Base-by-base conservation (phyloP, 2,113 vertebrate genomes). In the Mirounga angustirostris region DNA sequence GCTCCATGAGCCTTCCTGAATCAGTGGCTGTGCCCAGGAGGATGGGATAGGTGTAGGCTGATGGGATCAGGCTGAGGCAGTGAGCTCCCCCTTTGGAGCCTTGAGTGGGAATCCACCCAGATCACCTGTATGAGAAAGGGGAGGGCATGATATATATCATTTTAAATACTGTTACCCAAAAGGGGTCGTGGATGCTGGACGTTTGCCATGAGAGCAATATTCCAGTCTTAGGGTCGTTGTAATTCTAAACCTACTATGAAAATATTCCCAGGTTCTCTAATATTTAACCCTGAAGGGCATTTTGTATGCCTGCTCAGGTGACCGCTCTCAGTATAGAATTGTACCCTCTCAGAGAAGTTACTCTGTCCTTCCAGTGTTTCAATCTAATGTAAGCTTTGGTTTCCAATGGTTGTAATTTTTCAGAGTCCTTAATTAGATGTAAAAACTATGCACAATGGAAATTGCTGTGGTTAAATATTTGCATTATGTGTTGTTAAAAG, bases 401-500 rank as follows among this genome's bases (percentile, higher is more conserved):
- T 86, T 88, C 19, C 73, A 19, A 18, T 28, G 58, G 82, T 36
- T 71, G 43, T 82, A 73, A 86, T 96, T 91, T 93, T 79, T 85
- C 69, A 19, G 59, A 89, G 69, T 69, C 94, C 94, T 79, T 96
- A 94, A 93, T 97, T 93, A 83, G 95, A 93, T 73, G 78, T 94
- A 65, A 89, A 83, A 96, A 76, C 69, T 14, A 10, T 12, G 15
- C 93, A 96, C 96, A 56, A 69, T 92, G 95, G 85, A 93, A 89
- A 96, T 91, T 18, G 88, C 71, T 63, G 80, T 82, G 85, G 85
- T 71, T 91, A 93, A 94, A 96, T 93, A 97, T 94, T 89, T 85
- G 96, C 84, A 10, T 74, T 26, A 18, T 3, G 54, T n/a, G 79
- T 67, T 58, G 40, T 80, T 73, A 58, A 78, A 73, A 93, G 46